These are phyloP conservation scores for Felis catus DNA, from an alignment of 2,113 vertebrate genomes.

Conservation along the genomic window DNA sequence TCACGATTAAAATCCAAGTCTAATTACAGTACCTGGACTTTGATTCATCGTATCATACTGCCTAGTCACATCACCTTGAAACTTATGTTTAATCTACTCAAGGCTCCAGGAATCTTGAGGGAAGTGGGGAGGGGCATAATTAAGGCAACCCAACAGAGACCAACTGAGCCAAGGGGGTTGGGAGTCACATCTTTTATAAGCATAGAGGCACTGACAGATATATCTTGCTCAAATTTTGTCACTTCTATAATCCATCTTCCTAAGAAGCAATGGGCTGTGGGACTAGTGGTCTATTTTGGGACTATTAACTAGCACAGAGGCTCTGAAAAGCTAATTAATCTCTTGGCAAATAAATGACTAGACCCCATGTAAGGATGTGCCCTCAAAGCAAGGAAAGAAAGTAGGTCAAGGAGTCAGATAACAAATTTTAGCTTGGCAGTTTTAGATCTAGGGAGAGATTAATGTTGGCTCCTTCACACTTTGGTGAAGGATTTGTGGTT, in stretches of 20 bases:
- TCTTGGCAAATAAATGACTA: slow-evolving; percentile 60
- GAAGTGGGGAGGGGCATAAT: background rate
- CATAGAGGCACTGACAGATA: background rate
- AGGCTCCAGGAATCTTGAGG: background rate
- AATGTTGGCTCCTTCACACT: background rate
- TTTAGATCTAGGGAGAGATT: slow-evolving; percentile 28
- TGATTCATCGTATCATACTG: background rate
- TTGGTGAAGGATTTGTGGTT: background rate
- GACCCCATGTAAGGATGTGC: slow-evolving; percentile 44
- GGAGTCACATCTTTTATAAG: background rate
- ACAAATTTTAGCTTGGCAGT: slow-evolving; percentile 5
- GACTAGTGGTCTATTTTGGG: slow-evolving; percentile 37
- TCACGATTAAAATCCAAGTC: background rate
- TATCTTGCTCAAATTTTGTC: background rate
- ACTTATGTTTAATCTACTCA: background rate
- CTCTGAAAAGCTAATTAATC: slow-evolving; percentile 63
- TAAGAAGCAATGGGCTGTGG: background rate
- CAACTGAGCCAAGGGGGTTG: background rate
- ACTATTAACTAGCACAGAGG: slow-evolving; percentile 38
- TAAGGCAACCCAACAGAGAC: background rate
- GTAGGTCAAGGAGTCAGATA: slow-evolving; percentile 40
- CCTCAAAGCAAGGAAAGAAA: slow-evolving; percentile 50
- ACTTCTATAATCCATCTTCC: background rate
- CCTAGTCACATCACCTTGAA: background rate
- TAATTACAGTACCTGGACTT: background rate